phyloP scores from a whole-genome alignment of 1,140 invertebrate genomes.

The Tetragnatha versicolor region DNA sequence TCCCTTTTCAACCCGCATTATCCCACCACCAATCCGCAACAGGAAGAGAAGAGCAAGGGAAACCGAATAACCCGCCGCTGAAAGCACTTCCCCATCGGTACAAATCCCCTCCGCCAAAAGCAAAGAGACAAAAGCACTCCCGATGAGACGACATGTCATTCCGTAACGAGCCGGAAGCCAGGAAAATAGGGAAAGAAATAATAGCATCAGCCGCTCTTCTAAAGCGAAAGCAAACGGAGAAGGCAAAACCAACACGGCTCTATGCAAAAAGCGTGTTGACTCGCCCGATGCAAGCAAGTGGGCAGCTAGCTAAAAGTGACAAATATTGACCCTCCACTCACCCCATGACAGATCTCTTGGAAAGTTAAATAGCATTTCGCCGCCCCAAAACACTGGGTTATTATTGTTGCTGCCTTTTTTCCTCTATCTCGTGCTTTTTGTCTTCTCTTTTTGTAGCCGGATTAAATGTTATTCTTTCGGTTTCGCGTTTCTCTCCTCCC shows the following conservation, averaged over 20 bases:
- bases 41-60: no score
- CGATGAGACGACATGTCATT: constrained; percentile 49
- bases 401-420: constrained; percentile 18
- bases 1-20: no score
- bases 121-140: not conserved
- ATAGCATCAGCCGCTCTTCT: not conserved
- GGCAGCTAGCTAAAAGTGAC: constrained; percentile 54
- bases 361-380: constrained; percentile 52
- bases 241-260: constrained; percentile 50
- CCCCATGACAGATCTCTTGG: constrained; percentile 42
- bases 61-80: no score
- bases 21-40: no score
- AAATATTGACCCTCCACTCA: constrained; percentile 54
- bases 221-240: constrained; percentile 38
- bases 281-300: constrained; percentile 40
- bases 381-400: constrained; percentile 39
- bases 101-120: not conserved
- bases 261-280: constrained; percentile 54
- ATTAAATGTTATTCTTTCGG: constrained; percentile 55
- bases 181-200: constrained; percentile 49
- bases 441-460: constrained; percentile 37
- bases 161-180: constrained; percentile 42
- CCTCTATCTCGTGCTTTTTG: constrained; percentile 6
- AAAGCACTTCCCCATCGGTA: not conserved
- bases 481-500: constrained; percentile 41